Conservation (phyloP, 2,888 invertebrate genomes). For the Altica lythri region DNA sequence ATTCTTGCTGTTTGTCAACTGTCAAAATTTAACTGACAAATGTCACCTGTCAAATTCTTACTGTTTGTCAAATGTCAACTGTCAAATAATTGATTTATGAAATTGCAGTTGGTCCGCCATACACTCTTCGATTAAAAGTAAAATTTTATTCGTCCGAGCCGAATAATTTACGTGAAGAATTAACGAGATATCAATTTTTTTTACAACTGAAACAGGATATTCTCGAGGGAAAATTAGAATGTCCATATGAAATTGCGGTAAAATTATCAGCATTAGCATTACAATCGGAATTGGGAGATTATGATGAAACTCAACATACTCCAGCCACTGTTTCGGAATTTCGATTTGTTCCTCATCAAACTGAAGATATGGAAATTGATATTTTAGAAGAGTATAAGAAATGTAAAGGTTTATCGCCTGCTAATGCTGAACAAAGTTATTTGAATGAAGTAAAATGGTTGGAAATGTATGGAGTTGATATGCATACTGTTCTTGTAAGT, state of each 20-base stretch:
- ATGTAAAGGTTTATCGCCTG: conserved; percentile 86
- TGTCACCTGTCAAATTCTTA: no score
- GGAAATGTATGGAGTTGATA: conserved; percentile 99
- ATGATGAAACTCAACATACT: conserved; percentile 87
- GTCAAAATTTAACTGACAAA: no score
- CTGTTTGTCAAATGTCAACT: no score
- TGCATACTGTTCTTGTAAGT: conserved; percentile 87
- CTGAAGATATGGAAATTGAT: conserved; percentile 94
- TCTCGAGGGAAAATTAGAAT: conserved; percentile 86
- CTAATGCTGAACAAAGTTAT: conserved; percentile 93
- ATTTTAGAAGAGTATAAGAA: conserved; percentile 91
- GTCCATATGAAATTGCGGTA: conserved; percentile 83
- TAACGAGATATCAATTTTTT: conserved; percentile 98
- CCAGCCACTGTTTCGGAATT: conserved; percentile 98
- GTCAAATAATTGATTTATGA: no score
- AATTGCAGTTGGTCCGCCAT: conserved; percentile 94
- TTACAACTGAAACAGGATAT: conserved; percentile 96
- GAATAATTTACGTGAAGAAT: conserved; percentile 92
- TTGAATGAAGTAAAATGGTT: conserved; percentile 93
- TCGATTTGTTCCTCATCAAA: conserved; percentile 94
- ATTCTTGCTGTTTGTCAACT: no score
- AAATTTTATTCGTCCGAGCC: conserved; percentile 99
- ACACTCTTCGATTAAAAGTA: conserved; percentile 91
- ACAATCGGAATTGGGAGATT: conserved; percentile 98
- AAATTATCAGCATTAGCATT: conserved; percentile 90